Evolutionary conservation across 37 sponge, comb jelly and placozoan species (phyloP).

Genomic region (Mnemiopsis leidyi): DNA sequence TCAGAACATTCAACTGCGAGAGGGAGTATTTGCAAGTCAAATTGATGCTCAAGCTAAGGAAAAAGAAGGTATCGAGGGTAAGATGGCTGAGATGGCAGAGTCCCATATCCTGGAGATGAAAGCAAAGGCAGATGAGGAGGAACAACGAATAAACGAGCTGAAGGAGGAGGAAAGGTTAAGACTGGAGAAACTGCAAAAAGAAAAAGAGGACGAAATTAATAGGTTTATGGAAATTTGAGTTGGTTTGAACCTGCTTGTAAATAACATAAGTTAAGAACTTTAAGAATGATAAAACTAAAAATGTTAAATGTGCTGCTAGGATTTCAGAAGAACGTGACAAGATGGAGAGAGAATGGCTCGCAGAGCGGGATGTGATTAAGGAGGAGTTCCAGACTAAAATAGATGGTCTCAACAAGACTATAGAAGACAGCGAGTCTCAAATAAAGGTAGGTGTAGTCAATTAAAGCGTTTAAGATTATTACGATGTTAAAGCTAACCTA

Average conservation of each 20-base stretch:
- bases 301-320: neutral
- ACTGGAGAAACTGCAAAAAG: conserved; percentile 9
- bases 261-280: too few relatives aligned
- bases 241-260: too few relatives aligned
- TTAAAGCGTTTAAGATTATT: neutral
- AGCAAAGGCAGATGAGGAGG: conserved; percentile 7
- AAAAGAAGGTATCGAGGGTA: neutral
- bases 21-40: conserved; percentile 23
- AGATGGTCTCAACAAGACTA: conserved; percentile 1
- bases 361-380: conserved; percentile 14
- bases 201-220: conserved; percentile 40
- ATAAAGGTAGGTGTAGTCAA: neutral
- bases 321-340: neutral
- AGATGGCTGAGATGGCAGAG: conserved; percentile 11
- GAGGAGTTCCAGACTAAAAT: conserved; percentile 44
- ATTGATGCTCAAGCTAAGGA: neutral
- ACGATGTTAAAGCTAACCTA: too few relatives aligned
- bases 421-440: conserved; percentile 41
- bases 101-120: neutral
- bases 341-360: neutral
- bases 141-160: neutral
- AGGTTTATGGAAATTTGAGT: neutral
- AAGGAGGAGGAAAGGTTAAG: conserved; percentile 20
- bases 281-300: too few relatives aligned
- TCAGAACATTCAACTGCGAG: conserved; percentile 23